Evolutionary conservation across 2,888 invertebrate genomes (phyloP), one percentile per base, ranked within the genome.

Genomic region (Rotaria magnacalcarata): DNA sequence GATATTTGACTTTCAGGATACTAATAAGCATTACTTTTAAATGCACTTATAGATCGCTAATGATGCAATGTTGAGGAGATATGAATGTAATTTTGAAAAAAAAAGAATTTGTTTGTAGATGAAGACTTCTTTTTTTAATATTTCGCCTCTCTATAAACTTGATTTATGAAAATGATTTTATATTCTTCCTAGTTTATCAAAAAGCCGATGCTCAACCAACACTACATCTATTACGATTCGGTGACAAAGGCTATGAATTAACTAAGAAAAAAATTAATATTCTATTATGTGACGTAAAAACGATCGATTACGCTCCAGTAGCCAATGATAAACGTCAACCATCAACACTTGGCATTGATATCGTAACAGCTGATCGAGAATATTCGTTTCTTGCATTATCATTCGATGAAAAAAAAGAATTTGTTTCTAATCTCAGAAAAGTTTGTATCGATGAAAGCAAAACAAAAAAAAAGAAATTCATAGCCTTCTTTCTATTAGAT

Each of bases 141-240:
- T 34, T 34, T 34, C 34, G 34, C 34, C 34, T 34, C 34, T 50
- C 11, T 14, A 5, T 50, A 50, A 14, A 14, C 14, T 50, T 50
- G 14, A 8, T 50, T 50, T 50, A 11, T 50, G 50, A 11, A 50
- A 11, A 11, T 14, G 50, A 50, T 50, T 50, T 50, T 14, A 50
- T 14, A 50, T 54, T 54, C 16, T 54, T n/a, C 34, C 14, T 34
- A 67, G 67, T 67, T 67, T 67, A 67, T 67, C 67, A 27, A 27
- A 67, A 67, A 67, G 67, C 67, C 16, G 67, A 67, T 67, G 34
- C 67, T 14, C 67, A 67, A 67, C 67, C 67, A 67, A 16, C 67
- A 34, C 5, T 67, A 34, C 67, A 67, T 34, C 34, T 34, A 19
- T 6, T 67, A 6, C 27, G 34, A 16, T 21, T 67, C 0, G 34